Percentiles rank a stretch among this genome's conserved stretches.
These are phyloP conservation scores for Autographa pulchrina DNA, from an alignment of 2,888 invertebrate species.

Conservation along the genomic window DNA sequence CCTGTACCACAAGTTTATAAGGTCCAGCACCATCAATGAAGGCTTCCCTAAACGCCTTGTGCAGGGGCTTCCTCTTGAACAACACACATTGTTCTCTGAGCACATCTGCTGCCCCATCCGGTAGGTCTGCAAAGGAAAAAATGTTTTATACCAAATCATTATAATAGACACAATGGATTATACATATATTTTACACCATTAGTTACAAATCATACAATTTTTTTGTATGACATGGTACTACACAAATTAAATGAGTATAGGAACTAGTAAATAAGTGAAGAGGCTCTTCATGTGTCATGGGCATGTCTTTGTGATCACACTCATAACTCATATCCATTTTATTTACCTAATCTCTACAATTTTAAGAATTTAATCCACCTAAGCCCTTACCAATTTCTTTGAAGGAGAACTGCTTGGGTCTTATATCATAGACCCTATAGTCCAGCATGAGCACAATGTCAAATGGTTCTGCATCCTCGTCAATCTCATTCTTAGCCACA, in stretches of 20 bases:
- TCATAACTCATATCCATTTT: too few relatives aligned
- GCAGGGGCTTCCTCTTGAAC: slow-evolving; percentile 76
- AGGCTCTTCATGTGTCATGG: too few relatives aligned
- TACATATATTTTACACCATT: too few relatives aligned
- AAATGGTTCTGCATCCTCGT: slow-evolving; percentile 68
- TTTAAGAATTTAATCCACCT: too few relatives aligned
- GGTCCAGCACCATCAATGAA: slow-evolving; percentile 76
- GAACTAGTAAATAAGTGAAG: too few relatives aligned
- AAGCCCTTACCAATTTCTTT: slow-evolving; percentile 70
- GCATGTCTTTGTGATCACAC: too few relatives aligned
- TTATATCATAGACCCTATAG: slow-evolving; percentile 78
- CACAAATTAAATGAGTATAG: too few relatives aligned
- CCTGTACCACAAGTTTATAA: slow-evolving; percentile 75
- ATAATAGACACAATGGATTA: too few relatives aligned
- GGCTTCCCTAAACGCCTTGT: slow-evolving; percentile 77
- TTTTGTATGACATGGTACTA: too few relatives aligned
- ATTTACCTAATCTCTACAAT: too few relatives aligned
- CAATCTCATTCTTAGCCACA: slow-evolving; percentile 62
- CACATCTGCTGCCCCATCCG: slow-evolving; percentile 69
- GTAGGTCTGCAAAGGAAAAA: slow-evolving; percentile 70
- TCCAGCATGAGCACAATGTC: slow-evolving; percentile 72
- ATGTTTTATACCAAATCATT: too few relatives aligned
- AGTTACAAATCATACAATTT: too few relatives aligned
- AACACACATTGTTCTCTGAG: slow-evolving; percentile 73
- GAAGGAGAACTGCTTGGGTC: slow-evolving; percentile 76